These are phyloP conservation scores for Parazoanthus darwini DNA, from an alignment of 92 coral and sea anemone genomes.

Conservation along the genomic window DNA sequence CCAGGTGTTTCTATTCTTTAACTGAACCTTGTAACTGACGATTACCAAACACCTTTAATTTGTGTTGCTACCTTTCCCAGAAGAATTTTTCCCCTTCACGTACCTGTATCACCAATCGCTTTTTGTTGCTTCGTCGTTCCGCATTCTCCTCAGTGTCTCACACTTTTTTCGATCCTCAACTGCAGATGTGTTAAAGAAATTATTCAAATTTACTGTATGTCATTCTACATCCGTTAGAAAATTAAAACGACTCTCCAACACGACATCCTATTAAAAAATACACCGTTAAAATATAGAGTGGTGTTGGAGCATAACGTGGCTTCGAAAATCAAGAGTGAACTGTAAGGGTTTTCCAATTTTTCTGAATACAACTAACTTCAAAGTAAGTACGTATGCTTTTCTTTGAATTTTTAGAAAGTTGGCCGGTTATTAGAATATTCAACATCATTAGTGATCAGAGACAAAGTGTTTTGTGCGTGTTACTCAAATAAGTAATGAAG, in stretches of 20 bases:
- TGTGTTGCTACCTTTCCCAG: background rate
- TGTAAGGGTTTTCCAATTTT: background rate
- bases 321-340: background rate
- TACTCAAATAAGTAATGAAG: too few relatives aligned
- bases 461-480: background rate
- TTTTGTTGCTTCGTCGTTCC: background rate
- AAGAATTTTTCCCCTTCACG: background rate
- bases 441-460: background rate
- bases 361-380: background rate
- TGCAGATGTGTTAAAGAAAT: background rate
- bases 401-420: too few relatives aligned
- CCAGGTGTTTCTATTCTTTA: too few relatives aligned
- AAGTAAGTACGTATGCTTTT: too few relatives aligned
- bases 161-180: background rate
- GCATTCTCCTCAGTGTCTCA: background rate
- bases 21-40: too few relatives aligned
- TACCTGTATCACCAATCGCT: background rate
- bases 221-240: background rate
- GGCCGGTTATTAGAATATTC: too few relatives aligned
- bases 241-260: background rate
- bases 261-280: background rate
- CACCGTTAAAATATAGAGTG: background rate
- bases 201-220: too few relatives aligned
- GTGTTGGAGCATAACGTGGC: background rate
- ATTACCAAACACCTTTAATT: too few relatives aligned